A percentile compares a stretch with the other conserved stretches of the same genome.
phyloP scores from a whole-genome alignment of 2,888 invertebrate genomes.

The Gasteruption jaculator region DNA sequence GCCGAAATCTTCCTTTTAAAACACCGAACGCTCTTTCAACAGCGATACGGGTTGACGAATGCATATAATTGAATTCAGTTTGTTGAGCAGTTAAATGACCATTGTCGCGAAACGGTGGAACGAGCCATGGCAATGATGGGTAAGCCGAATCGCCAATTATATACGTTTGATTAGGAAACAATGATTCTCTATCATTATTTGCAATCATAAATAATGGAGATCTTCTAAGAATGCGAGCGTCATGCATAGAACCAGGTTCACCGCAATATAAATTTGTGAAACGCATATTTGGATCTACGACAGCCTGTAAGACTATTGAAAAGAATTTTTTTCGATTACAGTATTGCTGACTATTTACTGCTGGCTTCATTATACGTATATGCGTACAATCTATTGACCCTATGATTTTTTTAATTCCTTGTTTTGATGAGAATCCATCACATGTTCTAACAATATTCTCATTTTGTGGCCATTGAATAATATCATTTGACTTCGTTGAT shows the following conservation, averaged over 20 bases:
- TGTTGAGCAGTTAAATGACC: slow-evolving; percentile 13
- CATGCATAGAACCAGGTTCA: slow-evolving; percentile 17
- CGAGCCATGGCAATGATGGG: slow-evolving; percentile 22
- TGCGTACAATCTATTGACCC: too few species aligned
- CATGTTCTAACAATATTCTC: slow-evolving; percentile 4
- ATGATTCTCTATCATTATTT: slow-evolving; percentile 6
- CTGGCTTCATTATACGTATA: slow-evolving; percentile 10
- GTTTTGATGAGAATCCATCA: slow-evolving; percentile 14
- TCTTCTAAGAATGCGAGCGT: slow-evolving; percentile 26
- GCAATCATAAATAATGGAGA: slow-evolving; percentile 17
- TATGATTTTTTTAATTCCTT: slow-evolving; percentile 9
- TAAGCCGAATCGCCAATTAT: slow-evolving; percentile 26
- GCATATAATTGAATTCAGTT: slow-evolving; percentile 19
- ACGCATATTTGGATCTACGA: slow-evolving; percentile 13
- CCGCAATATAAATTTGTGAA: too few species aligned
- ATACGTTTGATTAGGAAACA: slow-evolving; percentile 19
- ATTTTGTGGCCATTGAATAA: slow-evolving; percentile 15
- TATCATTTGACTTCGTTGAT: slow-evolving; percentile 14
- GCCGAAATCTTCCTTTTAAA: slow-evolving; percentile 20
- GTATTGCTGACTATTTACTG: slow-evolving; percentile 8
- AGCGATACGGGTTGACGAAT: slow-evolving; percentile 20
- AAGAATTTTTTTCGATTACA: slow-evolving; percentile 14
- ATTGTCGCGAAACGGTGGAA: slow-evolving; percentile 10
- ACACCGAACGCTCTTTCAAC: slow-evolving; percentile 17
- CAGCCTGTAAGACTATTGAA: slow-evolving; percentile 14